These are phyloP conservation scores for Butastur rufipennis DNA, from an alignment of 2,113 vertebrate species.

Conservation along the genomic window DNA sequence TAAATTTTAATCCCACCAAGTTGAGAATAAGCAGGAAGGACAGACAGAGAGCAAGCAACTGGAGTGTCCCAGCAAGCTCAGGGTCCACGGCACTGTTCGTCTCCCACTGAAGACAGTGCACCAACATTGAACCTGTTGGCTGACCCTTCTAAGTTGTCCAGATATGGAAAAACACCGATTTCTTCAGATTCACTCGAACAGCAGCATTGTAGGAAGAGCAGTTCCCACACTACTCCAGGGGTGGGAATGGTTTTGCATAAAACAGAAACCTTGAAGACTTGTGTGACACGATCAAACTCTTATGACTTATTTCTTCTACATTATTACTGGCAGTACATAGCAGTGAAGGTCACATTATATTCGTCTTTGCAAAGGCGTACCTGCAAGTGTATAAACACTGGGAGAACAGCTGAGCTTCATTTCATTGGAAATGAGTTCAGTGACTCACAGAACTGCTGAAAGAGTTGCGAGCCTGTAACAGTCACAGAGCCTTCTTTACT, in stretches of 20 bases:
- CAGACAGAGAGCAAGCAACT: not conserved
- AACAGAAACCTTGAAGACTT: not conserved
- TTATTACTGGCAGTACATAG: not conserved
- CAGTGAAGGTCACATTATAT: not conserved
- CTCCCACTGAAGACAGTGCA: not conserved
- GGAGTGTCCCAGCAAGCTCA: not conserved
- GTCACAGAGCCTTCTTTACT: not conserved
- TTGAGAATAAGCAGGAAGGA: not conserved
- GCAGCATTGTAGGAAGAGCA: not conserved
- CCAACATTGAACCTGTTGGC: not conserved
- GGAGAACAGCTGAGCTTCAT: not conserved
- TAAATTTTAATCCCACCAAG: not conserved
- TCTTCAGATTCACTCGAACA: not conserved
- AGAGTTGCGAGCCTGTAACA: not conserved
- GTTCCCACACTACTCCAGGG: not conserved
- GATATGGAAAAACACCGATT: not conserved
- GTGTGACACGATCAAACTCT: not conserved
- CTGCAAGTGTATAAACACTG: not conserved
- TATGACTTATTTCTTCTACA: not conserved
- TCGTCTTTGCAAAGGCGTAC: not conserved
- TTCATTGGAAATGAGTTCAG: not conserved
- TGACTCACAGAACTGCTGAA: not conserved
- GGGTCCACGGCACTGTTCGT: fast-evolving
- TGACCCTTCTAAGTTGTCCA: not conserved
- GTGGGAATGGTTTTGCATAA: not conserved